Evolutionary conservation across 2,888 invertebrate genomes (phyloP), one percentile per base, ranked within the genome.

Genomic region (Chelonus formosanus): DNA sequence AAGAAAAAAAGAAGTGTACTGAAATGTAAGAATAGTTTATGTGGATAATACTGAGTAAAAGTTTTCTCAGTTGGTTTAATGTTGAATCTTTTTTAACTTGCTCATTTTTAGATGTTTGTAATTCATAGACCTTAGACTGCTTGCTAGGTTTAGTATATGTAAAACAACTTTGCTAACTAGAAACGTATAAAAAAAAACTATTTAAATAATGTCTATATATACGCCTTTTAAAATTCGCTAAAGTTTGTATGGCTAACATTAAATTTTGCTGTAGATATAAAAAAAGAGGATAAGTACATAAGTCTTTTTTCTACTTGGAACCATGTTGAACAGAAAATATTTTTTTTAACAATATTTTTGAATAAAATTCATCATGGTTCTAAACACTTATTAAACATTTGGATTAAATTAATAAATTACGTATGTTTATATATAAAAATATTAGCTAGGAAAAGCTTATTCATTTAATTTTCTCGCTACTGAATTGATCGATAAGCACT

Each of bases 51-150:
- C 40, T 40, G 40, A 40, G 6, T 4, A 40, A 40, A 40, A 40
- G 40, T 40, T 40, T 40, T 40, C 35, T n/a, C 53, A 34, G 34
- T 53, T 35, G n/a, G 40, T 40, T 40, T 4, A 74, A 40, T 40
- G 72, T 70, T 65, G 69, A 73, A 74, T 71, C 66, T 67, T 71
- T 73, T 72, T 69, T 52, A 70, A 73, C 69, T 74, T 72, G 62
- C 68, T 71, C 69, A 65, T 73, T 70, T 74, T 67, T 35, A 34
- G 70, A 34, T 65, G 70, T 67, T 73, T 72, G 70, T 74, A 73
- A 75, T 74, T 75, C 72, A 71, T 71, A 67, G 69, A 40, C 64
- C 32, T 52, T 52, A 59, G 36, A 34, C 31, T 45, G 36, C 34
- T 45, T 34, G 36, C 20, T 20, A 35, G 48, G 47, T 40, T 40